phyloP scores from a whole-genome alignment of 2,797 vertebrate genomes.

The Tapirus indicus region DNA sequence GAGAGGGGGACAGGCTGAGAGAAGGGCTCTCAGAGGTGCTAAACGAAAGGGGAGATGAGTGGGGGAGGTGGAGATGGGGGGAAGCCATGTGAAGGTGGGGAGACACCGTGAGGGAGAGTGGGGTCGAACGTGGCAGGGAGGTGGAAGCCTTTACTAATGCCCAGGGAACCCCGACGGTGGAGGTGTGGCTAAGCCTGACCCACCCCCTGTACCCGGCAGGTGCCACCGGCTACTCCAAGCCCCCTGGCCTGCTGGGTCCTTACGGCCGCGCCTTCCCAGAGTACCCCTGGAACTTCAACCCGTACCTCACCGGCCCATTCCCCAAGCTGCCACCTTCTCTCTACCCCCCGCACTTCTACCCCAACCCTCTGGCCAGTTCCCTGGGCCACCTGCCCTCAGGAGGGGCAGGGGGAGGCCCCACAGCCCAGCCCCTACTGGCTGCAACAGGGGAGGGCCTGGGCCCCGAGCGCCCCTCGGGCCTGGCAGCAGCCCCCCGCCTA shows the following conservation, averaged over 20 bases:
- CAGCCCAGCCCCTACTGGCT: slow-evolving; percentile 68
- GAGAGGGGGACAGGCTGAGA: not conserved
- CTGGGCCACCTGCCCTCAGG: slow-evolving; percentile 91
- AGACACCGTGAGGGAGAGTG: rapidly evolving
- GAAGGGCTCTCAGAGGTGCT: not conserved
- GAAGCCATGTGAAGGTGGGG: no score
- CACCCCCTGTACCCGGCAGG: slow-evolving; percentile 85
- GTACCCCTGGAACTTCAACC: slow-evolving; percentile 96
- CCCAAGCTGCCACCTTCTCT: slow-evolving; percentile 95
- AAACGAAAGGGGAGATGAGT: not conserved
- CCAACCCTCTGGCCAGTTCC: slow-evolving; percentile 92
- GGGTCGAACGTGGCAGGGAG: rapidly evolving
- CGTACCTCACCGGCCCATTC: slow-evolving; percentile 95
- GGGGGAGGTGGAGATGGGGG: not conserved
- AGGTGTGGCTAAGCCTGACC: not conserved
- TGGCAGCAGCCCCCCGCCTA: slow-evolving; percentile 58
- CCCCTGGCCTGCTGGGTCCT: slow-evolving; percentile 93
- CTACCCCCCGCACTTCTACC: slow-evolving; percentile 96
- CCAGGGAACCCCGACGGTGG: rapidly evolving
- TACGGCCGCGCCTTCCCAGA: slow-evolving; percentile 93
- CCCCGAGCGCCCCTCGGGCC: not conserved
- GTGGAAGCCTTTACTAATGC: not conserved
- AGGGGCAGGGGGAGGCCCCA: slow-evolving; percentile 87
- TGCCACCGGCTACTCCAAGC: slow-evolving; percentile 94
- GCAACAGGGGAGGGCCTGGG: slow-evolving; percentile 41